These are phyloP conservation scores for Pantala flavescens DNA, from an alignment of 1,140 invertebrate species.

Conservation along the genomic window DNA sequence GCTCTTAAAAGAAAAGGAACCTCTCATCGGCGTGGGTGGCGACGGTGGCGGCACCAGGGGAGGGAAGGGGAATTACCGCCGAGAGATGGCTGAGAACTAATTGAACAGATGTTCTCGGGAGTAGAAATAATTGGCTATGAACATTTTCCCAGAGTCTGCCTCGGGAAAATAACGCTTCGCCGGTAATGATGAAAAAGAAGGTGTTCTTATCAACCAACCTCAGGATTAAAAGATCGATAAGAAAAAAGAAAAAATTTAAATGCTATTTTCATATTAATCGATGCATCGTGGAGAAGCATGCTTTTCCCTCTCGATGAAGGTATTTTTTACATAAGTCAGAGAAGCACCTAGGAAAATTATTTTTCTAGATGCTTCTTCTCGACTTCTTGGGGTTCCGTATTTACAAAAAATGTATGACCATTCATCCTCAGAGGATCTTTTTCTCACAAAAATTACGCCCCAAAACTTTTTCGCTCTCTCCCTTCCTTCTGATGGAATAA, in stretches of 20 bases:
- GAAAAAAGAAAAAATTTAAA: too few relatives aligned
- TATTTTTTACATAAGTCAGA: too few relatives aligned
- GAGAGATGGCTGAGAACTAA: neutral
- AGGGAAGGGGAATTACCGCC: neutral
- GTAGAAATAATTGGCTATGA: slow-evolving; percentile 10
- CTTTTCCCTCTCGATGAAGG: too few relatives aligned
- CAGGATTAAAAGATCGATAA: neutral
- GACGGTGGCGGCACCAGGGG: neutral
- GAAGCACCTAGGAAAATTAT: too few relatives aligned
- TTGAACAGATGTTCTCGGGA: slow-evolving; percentile 8
- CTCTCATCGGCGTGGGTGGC: neutral
- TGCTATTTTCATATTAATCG: too few relatives aligned
- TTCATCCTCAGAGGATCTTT: neutral
- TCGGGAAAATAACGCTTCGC: neutral
- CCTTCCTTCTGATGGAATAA: neutral
- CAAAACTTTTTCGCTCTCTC: neutral
- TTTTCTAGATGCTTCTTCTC: neutral
- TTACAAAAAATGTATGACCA: neutral
- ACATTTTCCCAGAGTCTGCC: neutral
- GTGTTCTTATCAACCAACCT: neutral
- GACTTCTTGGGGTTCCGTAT: neutral
- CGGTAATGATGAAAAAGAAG: neutral
- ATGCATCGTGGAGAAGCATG: too few relatives aligned
- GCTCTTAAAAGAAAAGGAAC: neutral
- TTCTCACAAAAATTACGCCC: neutral